Evolutionary conservation across 1,140 invertebrate genomes (phyloP), one percentile per base, ranked within the genome.

Genomic region (Drosophila malerkotliana): DNA sequence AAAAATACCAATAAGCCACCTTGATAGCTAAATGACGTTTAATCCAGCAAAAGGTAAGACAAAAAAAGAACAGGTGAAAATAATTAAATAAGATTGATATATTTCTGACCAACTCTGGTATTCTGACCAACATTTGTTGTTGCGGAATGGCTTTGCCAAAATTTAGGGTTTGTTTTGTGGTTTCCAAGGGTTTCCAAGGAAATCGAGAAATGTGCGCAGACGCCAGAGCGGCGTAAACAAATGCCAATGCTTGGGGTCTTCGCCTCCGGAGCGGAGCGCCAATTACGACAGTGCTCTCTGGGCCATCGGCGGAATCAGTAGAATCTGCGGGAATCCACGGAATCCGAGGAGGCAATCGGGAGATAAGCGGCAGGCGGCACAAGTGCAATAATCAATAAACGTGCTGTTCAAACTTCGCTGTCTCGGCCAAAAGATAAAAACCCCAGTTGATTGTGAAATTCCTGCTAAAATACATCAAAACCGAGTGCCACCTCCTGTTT

Each of bases 301-400:
- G 79, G 78, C 78, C 77, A 87, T 76, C 58, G 83, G 64, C 51
- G 69, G 69, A 54, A 57, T 56, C 53, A 57, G 41, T 26, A 18
- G 24, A 75, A 52, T 58, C 60, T 45, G 44, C 49, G 49, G 60
- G 60, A 72, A 61, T 48, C 62, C 44, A 57, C 14, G 15, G 39
- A 56, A 44, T 44, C 41, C 41, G 10, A 44, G 41, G 15, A 44
- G n/a, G 21, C 48, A 61, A 56, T 61, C 53, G 14, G 41, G 60
- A 45, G 82, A 85, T 82, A 78, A 82, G 74, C 67, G 80, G 55
- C 61, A 34, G 61, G 48, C 32, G 34, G 44, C 59, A 72, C 51
- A 63, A 66, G 72, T 80, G 77, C 77, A 80, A 80, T 80, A 87
- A 87, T 87, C 82, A 82, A 87, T 87, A 87, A 85, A 87, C 82